Conservation (phyloP, 1,140 invertebrate genomes). For the Campoletis sonorensis region DNA sequence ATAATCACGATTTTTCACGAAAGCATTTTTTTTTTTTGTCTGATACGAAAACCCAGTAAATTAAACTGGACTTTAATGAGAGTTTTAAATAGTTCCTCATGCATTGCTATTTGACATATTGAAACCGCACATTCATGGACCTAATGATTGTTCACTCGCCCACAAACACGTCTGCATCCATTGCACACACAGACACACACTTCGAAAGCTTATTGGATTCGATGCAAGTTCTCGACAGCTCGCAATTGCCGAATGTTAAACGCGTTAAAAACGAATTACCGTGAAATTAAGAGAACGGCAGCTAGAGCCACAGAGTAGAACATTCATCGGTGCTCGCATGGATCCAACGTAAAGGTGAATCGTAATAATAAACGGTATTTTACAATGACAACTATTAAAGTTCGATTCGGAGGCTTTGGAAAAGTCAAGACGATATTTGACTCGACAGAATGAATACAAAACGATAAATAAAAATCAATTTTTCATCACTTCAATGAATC, state of each 20-base stretch:
- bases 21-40: no score
- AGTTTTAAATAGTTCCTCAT: conserved; percentile 37
- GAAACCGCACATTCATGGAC: conserved; percentile 16
- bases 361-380: conserved; percentile 16
- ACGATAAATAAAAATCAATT: background rate
- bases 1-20: background rate
- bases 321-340: background rate
- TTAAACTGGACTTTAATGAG: conserved; percentile 39
- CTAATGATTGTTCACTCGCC: background rate
- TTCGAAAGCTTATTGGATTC: conserved; percentile 41
- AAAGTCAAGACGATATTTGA: background rate
- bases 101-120: conserved; percentile 30
- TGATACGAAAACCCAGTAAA: background rate
- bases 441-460: no score
- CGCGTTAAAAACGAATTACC: conserved; percentile 47
- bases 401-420: background rate
- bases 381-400: conserved; percentile 33
- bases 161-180: conserved; percentile 1
- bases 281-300: conserved; percentile 45
- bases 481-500: no score
- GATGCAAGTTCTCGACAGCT: conserved; percentile 46
- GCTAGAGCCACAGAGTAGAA: conserved; percentile 17
- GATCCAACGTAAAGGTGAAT: background rate
- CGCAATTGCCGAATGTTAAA: conserved; percentile 50
- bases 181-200: no score